Percentiles rank a stretch among this genome's conserved stretches.
phyloP scores from a whole-genome alignment of 2,113 vertebrate species.

The Etheostoma cragini region DNA sequence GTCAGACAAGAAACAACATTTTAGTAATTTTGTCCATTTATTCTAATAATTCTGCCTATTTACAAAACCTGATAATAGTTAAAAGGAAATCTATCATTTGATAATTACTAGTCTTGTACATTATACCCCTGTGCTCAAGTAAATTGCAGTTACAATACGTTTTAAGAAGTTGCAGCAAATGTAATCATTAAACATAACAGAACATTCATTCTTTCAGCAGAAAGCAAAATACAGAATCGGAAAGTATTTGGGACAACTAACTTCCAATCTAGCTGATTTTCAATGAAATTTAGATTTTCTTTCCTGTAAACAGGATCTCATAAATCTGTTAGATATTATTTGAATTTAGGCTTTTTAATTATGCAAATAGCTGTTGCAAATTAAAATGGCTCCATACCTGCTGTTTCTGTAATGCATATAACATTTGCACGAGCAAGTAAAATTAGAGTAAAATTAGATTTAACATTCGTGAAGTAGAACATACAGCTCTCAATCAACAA shows the following conservation, averaged over 20 bases:
- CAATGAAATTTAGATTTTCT: neutral
- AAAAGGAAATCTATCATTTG: constrained; percentile 32
- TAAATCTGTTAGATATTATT: neutral
- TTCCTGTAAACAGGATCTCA: neutral
- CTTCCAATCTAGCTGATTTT: constrained; percentile 9
- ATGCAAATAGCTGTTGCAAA: neutral
- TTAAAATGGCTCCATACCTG: constrained; percentile 39
- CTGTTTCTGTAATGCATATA: constrained; percentile 19
- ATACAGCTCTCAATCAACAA: constrained; percentile 38
- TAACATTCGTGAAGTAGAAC: constrained; percentile 58
- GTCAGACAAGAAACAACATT: constrained; percentile 21
- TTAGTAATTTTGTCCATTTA: constrained; percentile 55
- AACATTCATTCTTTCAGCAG: constrained; percentile 64
- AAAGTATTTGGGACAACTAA: constrained; percentile 24
- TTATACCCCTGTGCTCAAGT: constrained; percentile 57
- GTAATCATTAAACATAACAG: constrained; percentile 41
- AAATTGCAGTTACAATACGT: constrained; percentile 31
- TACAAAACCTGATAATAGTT: constrained; percentile 60
- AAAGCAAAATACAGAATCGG: constrained; percentile 34
- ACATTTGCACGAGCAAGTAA: constrained; percentile 14
- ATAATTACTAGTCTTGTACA: constrained; percentile 51
- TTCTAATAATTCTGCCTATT: constrained; percentile 62
- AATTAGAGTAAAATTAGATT: constrained; percentile 14
- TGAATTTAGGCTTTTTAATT: constrained; percentile 22
- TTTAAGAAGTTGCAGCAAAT: constrained; percentile 27